Evolutionary conservation across 2,797 vertebrate genomes (phyloP).

Genomic region (Notolabrus celidotus): DNA sequence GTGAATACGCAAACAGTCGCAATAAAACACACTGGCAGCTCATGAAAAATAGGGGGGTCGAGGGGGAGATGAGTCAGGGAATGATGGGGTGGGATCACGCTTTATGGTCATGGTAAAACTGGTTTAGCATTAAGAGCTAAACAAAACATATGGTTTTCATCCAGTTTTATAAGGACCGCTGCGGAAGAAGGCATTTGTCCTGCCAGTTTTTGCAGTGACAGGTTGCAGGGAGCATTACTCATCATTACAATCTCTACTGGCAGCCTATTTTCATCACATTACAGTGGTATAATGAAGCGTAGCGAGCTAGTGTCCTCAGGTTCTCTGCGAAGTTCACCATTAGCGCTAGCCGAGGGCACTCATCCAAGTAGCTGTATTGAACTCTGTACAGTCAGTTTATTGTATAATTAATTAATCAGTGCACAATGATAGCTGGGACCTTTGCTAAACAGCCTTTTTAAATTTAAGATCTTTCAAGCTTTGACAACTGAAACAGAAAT

Average conservation of each 20-base stretch:
- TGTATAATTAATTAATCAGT: constrained; percentile 65
- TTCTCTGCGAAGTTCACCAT: constrained; percentile 69
- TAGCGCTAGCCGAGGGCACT: constrained; percentile 62
- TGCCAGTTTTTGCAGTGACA: constrained; percentile 66
- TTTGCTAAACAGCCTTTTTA: constrained; percentile 1
- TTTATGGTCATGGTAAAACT: constrained; percentile 53
- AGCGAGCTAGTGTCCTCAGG: constrained; percentile 65
- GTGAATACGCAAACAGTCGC: constrained; percentile 58
- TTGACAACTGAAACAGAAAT: not conserved
- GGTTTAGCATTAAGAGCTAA: constrained; percentile 55
- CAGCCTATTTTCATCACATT: constrained; percentile 82
- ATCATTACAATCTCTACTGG: constrained; percentile 81
- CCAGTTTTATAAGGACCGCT: constrained; percentile 30
- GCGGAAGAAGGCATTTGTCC: constrained; percentile 69
- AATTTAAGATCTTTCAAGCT: not conserved
- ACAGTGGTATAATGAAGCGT: constrained; percentile 79
- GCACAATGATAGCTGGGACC: constrained; percentile 29
- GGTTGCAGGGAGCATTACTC: constrained; percentile 77
- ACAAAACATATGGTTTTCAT: constrained; percentile 70
- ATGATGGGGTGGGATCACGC: constrained; percentile 42
- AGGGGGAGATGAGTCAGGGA: constrained; percentile 30
- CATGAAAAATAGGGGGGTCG: constrained; percentile 66
- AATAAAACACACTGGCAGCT: constrained; percentile 69
- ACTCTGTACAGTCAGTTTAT: constrained; percentile 67
- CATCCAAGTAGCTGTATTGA: constrained; percentile 66